Base-by-base conservation (phyloP, 2,113 vertebrate species). In the Mormyrus lacerda region DNA sequence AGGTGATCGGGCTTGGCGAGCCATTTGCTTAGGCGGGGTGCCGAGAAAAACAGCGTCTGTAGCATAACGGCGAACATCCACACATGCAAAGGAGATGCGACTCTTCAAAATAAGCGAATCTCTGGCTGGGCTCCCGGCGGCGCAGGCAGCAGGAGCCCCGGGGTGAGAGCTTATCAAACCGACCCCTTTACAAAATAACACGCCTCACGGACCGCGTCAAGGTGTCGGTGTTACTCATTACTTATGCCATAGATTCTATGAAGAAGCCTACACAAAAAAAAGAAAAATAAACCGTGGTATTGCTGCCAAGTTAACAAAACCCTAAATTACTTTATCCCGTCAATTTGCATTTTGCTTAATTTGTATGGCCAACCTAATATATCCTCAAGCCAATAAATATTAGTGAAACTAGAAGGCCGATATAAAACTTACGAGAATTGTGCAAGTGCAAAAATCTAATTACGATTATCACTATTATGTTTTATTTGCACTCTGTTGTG, bases 11-110 rank as follows among this genome's bases (percentile, higher is more conserved):
- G 93, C 94, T 94, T 94, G 93, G 93, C 91, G 92, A 91, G 88
- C 94, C 94, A 85, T 96, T 95, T 96, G 95, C 94, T 92, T 93
- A 88, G 91, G 92, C 93, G 90, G 95, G 92, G 94, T 94, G 93
- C 95, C 93, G 94, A 91, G 90, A 91, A 91, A 90, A 91, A 91
- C 92, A 90, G 90, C 50, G 42, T 58, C 88, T 91, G 83, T 94
- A 89, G 91, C 92, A 90, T 90, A 91, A 73, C 89, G 2, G 83
- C 50, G 92, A 88, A 89, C 61, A 90, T 90, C 88, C 93, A 93
- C 94, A 95, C 92, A 94, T 94, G 92, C 94, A 91, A 93, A 92
- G 45, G 48, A 65, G 10, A 53, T 85, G 91, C 87, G 89, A 15
- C 6, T 89, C 10, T 90, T 94, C 91, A 92, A 91, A 90, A 90